A percentile compares a stretch with the other conserved stretches of the same genome.
These are phyloP conservation scores for Spatula versicolor DNA, from an alignment of 2,797 vertebrate species.

Conservation along the genomic window DNA sequence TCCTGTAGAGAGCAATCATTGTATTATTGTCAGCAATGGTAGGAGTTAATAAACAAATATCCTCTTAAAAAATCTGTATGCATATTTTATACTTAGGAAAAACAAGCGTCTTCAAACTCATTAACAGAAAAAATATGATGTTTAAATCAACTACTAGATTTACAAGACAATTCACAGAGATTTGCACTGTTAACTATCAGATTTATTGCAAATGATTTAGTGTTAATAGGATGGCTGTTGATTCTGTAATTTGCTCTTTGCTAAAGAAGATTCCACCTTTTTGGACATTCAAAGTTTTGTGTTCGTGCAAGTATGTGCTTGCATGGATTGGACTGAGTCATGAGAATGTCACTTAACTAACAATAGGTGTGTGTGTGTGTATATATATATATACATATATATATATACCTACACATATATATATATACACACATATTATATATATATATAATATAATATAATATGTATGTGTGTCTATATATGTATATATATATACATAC, in stretches of 20 bases:
- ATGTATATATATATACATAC: not conserved
- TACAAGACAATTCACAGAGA: not conserved
- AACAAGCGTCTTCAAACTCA: not conserved
- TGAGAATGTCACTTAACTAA: not conserved
- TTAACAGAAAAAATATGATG: not conserved
- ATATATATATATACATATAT: not conserved
- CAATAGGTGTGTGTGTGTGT: not conserved
- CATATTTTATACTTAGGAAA: not conserved
- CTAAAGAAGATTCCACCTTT: not conserved
- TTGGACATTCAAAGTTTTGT: not conserved
- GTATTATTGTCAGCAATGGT: not conserved
- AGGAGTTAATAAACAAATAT: slow-evolving; percentile 47
- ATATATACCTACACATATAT: not conserved
- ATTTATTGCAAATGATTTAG: not conserved
- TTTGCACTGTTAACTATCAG: not conserved
- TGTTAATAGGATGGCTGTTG: not conserved
- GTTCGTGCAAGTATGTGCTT: not conserved
- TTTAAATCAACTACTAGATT: not conserved
- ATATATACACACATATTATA: not conserved
- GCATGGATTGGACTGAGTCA: not conserved
- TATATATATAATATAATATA: not conserved
- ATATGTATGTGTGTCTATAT: too few relatives aligned
- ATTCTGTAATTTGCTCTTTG: not conserved
- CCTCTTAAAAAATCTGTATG: not conserved
- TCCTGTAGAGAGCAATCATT: slow-evolving; percentile 19